A percentile compares a stretch with the other conserved stretches of the same genome.
phyloP scores from a whole-genome alignment of 2,888 invertebrate species.

The Callosobruchus maculatus region DNA sequence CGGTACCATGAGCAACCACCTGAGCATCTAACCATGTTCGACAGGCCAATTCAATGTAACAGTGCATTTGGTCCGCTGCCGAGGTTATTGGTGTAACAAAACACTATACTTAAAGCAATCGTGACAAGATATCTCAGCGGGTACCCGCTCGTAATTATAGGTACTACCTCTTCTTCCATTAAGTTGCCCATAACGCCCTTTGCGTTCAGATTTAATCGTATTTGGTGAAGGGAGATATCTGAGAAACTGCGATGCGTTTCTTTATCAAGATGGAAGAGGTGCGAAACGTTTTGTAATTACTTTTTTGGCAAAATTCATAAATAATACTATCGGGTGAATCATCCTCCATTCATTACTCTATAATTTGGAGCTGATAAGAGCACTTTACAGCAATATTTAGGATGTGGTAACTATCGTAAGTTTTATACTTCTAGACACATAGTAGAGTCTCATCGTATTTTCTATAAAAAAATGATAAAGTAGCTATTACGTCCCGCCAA shows the following conservation, averaged over 20 bases:
- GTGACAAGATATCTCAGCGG: conserved; percentile 47
- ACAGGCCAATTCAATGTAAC: neutral
- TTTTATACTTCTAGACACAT: too few species aligned
- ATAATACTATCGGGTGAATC: too few species aligned
- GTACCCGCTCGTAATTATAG: conserved; percentile 47
- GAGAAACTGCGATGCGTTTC: neutral
- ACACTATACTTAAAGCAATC: conserved; percentile 51
- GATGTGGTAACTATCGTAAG: too few species aligned
- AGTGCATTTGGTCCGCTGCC: conserved; percentile 33
- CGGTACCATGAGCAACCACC: neutral
- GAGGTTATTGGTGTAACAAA: conserved; percentile 48
- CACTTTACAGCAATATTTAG: too few species aligned
- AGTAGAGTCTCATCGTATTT: too few species aligned
- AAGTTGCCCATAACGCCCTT: conserved; percentile 29
- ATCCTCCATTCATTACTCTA: too few species aligned
- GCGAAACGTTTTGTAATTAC: neutral
- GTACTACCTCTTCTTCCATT: conserved; percentile 31
- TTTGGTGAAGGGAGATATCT: neutral
- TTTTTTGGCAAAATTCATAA: neutral
- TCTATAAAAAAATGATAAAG: too few species aligned
- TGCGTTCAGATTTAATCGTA: conserved; percentile 12
- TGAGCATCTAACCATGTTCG: neutral
- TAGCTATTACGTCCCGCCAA: too few species aligned
- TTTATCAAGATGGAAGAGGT: neutral
- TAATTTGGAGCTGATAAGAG: too few species aligned